Percentiles rank a stretch among this genome's conserved stretches.
These are phyloP conservation scores for Leucosticte australis DNA, from an alignment of 2,113 vertebrate species.

Conservation along the genomic window DNA sequence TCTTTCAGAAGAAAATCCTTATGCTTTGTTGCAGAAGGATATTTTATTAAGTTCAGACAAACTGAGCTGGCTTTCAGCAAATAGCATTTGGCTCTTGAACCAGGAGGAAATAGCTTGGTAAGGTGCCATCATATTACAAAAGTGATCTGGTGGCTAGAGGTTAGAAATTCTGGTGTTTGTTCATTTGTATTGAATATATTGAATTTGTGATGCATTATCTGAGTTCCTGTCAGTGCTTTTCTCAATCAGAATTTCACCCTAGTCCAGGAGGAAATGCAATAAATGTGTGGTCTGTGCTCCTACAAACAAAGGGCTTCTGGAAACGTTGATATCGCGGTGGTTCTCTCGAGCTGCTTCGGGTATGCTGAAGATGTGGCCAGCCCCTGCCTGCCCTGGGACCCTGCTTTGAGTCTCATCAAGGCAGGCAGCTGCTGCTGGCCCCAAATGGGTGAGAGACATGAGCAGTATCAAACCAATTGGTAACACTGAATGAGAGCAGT, in stretches of 20 bases:
- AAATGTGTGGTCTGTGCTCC: neutral
- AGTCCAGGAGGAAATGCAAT: neutral
- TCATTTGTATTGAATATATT: conserved; percentile 5
- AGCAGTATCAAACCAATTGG: neutral
- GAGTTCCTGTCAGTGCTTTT: neutral
- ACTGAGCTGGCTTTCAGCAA: conserved; percentile 42
- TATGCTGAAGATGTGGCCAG: neutral
- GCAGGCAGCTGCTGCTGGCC: neutral
- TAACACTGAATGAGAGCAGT: accelerated
- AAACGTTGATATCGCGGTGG: accelerated
- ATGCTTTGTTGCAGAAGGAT: conserved; percentile 6
- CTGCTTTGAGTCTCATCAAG: accelerated
- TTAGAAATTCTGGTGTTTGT: conserved; percentile 29
- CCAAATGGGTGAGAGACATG: accelerated
- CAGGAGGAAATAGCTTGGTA: conserved; percentile 23
- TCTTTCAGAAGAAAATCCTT: conserved; percentile 33
- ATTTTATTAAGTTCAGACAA: conserved; percentile 57
- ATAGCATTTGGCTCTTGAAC: conserved; percentile 46
- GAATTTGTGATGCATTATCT: neutral
- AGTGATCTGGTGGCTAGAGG: conserved; percentile 4
- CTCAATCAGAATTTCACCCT: neutral
- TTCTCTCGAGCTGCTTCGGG: accelerated
- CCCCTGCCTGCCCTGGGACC: neutral
- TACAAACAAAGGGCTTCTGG: neutral
- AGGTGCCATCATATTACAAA: conserved; percentile 37